Conservation (phyloP, 2,888 invertebrate species). For the Auanema sp. region DNA sequence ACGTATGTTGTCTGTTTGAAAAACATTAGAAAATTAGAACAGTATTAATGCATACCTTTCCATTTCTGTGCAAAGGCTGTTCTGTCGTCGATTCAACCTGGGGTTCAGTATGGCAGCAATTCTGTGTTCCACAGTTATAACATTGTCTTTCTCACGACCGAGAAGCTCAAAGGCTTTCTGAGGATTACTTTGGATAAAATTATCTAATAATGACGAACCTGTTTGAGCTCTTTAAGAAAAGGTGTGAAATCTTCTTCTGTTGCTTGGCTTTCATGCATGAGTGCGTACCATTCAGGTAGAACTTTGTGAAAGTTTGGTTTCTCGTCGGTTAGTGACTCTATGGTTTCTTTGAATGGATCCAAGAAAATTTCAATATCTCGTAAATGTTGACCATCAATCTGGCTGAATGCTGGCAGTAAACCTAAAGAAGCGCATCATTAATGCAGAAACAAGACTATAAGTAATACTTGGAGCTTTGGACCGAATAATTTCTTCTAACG, state of each 20-base stretch:
- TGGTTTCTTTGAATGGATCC: slow-evolving; percentile 53
- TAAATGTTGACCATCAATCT: slow-evolving; percentile 23
- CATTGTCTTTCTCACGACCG: slow-evolving; percentile 22
- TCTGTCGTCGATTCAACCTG: slow-evolving; percentile 31
- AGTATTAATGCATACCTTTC: slow-evolving; percentile 28
- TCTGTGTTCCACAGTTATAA: slow-evolving; percentile 47
- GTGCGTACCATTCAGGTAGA: slow-evolving; percentile 42
- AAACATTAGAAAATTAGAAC: not conserved
- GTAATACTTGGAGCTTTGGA: slow-evolving; percentile 14
- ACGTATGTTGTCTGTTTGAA: slow-evolving; percentile 17
- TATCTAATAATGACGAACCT: not conserved
- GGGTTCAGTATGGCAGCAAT: slow-evolving; percentile 58
- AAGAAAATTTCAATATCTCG: slow-evolving; percentile 51
- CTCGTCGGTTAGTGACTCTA: slow-evolving; percentile 33
- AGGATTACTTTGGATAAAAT: not conserved
- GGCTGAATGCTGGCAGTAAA: slow-evolving; percentile 22
- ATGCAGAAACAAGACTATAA: not conserved
- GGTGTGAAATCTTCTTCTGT: slow-evolving; percentile 33
- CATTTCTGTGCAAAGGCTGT: slow-evolving; percentile 46
- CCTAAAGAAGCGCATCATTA: no score
- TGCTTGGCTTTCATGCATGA: slow-evolving; percentile 39
- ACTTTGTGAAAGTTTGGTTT: slow-evolving; percentile 36
- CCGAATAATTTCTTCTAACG: slow-evolving; percentile 16
- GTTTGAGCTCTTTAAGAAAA: slow-evolving; percentile 27
- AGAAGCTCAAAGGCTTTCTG: slow-evolving; percentile 24